phyloP scores from a whole-genome alignment of 2,113 vertebrate species.

The Oryzias javanicus region DNA sequence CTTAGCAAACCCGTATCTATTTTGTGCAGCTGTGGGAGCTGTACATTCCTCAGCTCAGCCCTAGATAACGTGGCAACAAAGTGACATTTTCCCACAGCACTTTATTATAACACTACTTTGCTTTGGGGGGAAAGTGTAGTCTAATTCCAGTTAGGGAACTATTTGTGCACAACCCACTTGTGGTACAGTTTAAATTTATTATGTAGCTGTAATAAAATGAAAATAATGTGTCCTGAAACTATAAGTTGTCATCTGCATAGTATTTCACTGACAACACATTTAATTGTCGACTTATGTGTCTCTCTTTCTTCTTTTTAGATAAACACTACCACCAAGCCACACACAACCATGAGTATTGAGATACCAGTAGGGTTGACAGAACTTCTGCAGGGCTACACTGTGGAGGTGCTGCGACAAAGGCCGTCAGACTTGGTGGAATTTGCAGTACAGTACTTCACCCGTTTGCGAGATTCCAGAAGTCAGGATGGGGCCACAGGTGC shows the following conservation, averaged over 20 bases:
- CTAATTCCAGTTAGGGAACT: too few relatives aligned
- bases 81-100: constrained; percentile 30
- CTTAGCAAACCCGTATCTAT: constrained; percentile 32
- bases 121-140: neutral
- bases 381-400: constrained; percentile 95
- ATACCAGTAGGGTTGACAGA: constrained; percentile 95
- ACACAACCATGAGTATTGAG: constrained; percentile 90
- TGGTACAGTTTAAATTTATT: too few relatives aligned
- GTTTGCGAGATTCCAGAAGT: constrained; percentile 83
- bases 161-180: too few relatives aligned
- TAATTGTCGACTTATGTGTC: neutral
- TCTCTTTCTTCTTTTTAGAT: constrained; percentile 26
- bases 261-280: too few relatives aligned
- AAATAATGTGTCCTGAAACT: too few relatives aligned
- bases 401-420: constrained; percentile 92
- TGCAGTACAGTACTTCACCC: constrained; percentile 93
- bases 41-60: constrained; percentile 28
- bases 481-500: constrained; percentile 74
- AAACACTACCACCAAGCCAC: constrained; percentile 38
- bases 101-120: constrained; percentile 4
- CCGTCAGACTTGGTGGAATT: constrained; percentile 92
- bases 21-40: constrained; percentile 35
- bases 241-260: too few relatives aligned
- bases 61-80: constrained; percentile 43
- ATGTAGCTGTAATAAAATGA: too few relatives aligned